phyloP scores from a whole-genome alignment of 53 echinoderm and acorn worm species.

The Temnopleurus reevesii region DNA sequence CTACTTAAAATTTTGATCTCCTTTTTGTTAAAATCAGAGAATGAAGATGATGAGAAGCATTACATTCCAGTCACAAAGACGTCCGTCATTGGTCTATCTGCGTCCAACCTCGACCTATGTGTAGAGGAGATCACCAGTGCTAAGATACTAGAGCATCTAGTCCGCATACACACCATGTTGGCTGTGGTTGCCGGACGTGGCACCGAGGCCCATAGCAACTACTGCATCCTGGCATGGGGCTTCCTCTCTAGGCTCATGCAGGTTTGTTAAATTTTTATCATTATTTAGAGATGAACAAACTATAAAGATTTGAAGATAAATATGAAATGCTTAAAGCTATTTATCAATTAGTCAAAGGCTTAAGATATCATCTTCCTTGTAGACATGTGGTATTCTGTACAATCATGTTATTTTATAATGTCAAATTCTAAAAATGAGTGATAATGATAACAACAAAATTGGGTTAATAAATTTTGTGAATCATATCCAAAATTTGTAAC shows the following conservation, averaged over 20 bases:
- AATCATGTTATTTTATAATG: too few species aligned
- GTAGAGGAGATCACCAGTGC: conserved; percentile 75
- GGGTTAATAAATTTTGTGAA: too few species aligned
- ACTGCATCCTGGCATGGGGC: conserved; percentile 90
- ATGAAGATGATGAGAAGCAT: conserved; percentile 68
- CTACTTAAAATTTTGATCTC: background rate
- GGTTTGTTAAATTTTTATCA: conserved; percentile 63
- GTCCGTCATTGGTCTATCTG: conserved; percentile 80
- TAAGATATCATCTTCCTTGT: too few species aligned
- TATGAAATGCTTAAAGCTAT: too few species aligned
- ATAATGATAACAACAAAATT: too few species aligned
- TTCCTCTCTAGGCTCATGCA: conserved; percentile 89
- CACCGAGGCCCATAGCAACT: conserved; percentile 67
- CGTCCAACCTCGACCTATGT: conserved; percentile 73
- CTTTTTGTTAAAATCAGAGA: conserved; percentile 34
- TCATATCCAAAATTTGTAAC: too few species aligned
- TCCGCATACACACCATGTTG: conserved; percentile 86
- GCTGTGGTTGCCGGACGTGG: conserved; percentile 78
- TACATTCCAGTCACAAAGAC: conserved; percentile 79
- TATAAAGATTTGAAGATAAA: too few species aligned
- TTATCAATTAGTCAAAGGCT: too few species aligned
- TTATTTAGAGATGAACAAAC: too few species aligned
- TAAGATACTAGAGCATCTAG: conserved; percentile 78
- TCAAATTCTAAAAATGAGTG: too few species aligned
- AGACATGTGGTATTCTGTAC: too few species aligned